phyloP scores from a whole-genome alignment of 2,797 vertebrate genomes.

The Malacoraja senta region DNA sequence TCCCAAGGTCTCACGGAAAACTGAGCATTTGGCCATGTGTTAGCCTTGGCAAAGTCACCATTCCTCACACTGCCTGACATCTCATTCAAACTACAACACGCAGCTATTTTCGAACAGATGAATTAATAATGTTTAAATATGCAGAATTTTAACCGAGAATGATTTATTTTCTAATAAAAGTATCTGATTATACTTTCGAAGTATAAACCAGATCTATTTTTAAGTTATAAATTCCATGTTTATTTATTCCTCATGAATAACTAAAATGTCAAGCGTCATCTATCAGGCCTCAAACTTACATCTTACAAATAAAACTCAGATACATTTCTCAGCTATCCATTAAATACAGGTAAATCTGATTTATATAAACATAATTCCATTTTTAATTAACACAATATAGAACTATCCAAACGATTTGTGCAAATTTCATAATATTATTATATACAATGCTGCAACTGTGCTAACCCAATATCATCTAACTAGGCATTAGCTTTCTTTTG shows the following conservation, averaged over 20 bases:
- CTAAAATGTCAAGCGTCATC: neutral
- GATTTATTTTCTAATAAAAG: neutral
- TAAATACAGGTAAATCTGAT: neutral
- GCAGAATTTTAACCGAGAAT: neutral
- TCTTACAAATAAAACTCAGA: too few relatives aligned
- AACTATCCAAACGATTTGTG: neutral
- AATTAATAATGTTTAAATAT: neutral
- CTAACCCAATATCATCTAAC: neutral
- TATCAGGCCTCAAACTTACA: too few relatives aligned
- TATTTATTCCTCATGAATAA: neutral
- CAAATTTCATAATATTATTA: neutral
- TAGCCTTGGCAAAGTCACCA: neutral
- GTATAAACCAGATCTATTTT: slow-evolving; percentile 1
- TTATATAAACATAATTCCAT: neutral
- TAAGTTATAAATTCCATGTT: neutral
- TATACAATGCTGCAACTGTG: neutral
- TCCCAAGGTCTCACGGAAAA: neutral
- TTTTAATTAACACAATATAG: neutral
- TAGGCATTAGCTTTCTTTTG: neutral
- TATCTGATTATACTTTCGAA: neutral
- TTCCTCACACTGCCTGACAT: too few relatives aligned
- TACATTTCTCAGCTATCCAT: neutral
- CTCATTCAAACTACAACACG: neutral
- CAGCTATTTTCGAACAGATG: neutral
- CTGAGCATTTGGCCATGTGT: neutral